Evolutionary conservation across 2,888 invertebrate species (phyloP).

Genomic region (Disparrhopalites patrizii): DNA sequence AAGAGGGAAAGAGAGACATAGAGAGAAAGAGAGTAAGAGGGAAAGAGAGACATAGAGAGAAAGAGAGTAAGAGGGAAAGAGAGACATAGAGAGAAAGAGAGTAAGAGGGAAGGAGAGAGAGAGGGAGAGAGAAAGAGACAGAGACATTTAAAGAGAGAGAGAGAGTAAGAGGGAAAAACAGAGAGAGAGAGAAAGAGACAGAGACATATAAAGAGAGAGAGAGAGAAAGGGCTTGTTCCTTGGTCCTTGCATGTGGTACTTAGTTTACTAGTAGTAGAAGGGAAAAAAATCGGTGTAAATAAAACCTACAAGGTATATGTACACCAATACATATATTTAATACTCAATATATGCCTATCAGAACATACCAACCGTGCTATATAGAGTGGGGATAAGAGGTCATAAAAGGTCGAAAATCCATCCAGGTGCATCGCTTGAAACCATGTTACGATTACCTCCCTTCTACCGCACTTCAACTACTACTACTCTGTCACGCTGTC

Average conservation of each 20-base stretch:
- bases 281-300: background rate
- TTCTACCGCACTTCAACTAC: slow-evolving; percentile 1
- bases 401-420: slow-evolving; percentile 25
- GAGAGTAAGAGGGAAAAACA: background rate
- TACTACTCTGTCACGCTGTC: slow-evolving; percentile 12
- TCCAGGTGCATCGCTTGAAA: slow-evolving; percentile 26
- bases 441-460: slow-evolving; percentile 12
- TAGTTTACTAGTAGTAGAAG: too few species aligned
- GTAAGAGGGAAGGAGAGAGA: background rate
- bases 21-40: background rate
- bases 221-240: background rate
- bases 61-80: background rate
- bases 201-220: background rate
- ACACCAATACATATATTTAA: too few species aligned
- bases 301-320: background rate
- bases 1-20: background rate
- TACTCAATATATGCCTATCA: too few species aligned
- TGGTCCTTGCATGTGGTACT: background rate
- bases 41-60: background rate
- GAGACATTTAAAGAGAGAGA: background rate
- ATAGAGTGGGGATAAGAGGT: slow-evolving; percentile 23
- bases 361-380: too few species aligned
- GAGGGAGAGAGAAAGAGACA: background rate
- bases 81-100: background rate
- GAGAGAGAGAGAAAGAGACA: background rate